Evolutionary conservation across 1,140 invertebrate species (phyloP), one percentile per base, ranked within the genome.

Genomic region (Eurosta solidaginis): DNA sequence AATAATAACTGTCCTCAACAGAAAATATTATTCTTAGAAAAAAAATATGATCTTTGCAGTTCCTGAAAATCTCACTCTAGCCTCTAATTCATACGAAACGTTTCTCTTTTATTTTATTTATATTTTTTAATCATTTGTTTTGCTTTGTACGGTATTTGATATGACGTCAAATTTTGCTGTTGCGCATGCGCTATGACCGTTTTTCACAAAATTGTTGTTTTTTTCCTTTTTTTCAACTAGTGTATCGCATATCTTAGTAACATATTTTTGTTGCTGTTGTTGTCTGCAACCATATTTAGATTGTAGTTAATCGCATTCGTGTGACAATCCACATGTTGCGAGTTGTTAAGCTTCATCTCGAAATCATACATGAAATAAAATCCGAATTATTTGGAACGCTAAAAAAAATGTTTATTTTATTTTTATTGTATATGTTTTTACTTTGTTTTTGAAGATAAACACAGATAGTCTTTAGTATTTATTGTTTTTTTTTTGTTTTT

Each of bases 61-160:
- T n/a, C n/a, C n/a, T n/a, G n/a, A n/a, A n/a, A n/a, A n/a, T n/a
- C n/a, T n/a, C n/a, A n/a, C n/a, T n/a, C n/a, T n/a, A n/a, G n/a
- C n/a, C n/a, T n/a, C n/a, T n/a, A n/a, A n/a, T n/a, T n/a, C n/a
- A n/a, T n/a, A n/a, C n/a, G n/a, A n/a, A n/a, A n/a, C n/a, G n/a
- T n/a, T n/a, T n/a, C n/a, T n/a, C n/a, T n/a, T n/a, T n/a, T n/a
- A n/a, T n/a, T n/a, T n/a, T n/a, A n/a, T n/a, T n/a, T n/a, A n/a
- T 49, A 54, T 75, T 45, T 68, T 44, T 80, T 76, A 81, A 83
- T 84, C 25, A 82, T 81, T 68, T 27, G 45, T 63, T 63, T 17
- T 76, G 50, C 42, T 36, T 40, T 40, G n/a, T 42, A 36, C 78
- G 83, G 80, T 82, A 85, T 85, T 84, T 81, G 84, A 77, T 47